phyloP scores from a whole-genome alignment of 2,888 invertebrate species.

The Nomada flava region DNA sequence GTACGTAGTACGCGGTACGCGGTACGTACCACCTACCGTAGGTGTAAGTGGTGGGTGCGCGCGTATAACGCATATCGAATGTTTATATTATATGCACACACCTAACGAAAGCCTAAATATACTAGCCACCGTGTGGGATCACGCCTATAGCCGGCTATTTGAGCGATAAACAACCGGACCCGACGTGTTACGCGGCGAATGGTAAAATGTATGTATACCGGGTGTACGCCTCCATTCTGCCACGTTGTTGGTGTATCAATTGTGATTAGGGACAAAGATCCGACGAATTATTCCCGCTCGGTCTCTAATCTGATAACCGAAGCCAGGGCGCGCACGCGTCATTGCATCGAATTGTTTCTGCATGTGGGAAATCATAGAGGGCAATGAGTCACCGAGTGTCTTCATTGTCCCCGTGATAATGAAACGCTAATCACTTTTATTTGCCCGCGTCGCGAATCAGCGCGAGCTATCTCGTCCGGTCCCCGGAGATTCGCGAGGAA shows the following conservation, averaged over 20 bases:
- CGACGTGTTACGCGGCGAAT: conserved; percentile 74
- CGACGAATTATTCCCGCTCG: conserved; percentile 74
- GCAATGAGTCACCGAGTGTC: conserved; percentile 68
- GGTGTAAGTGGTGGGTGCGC: conserved; percentile 9
- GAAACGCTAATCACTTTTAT: conserved; percentile 67
- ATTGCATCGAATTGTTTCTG: conserved; percentile 74
- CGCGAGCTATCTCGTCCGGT: background rate
- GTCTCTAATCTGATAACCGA: conserved; percentile 74
- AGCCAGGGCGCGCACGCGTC: conserved; percentile 69
- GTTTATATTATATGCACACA: conserved; percentile 72
- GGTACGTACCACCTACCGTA: too few species aligned
- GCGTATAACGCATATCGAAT: conserved; percentile 69
- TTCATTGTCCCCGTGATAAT: conserved; percentile 69
- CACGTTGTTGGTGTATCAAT: conserved; percentile 74
- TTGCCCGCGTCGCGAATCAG: conserved; percentile 14
- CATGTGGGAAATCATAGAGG: conserved; percentile 73
- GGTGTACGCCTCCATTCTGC: conserved; percentile 73
- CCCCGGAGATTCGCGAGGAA: too few species aligned
- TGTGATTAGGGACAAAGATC: conserved; percentile 76
- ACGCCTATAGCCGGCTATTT: conserved; percentile 74
- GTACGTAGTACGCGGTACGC: too few species aligned
- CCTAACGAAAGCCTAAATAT: conserved; percentile 75
- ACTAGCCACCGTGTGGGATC: conserved; percentile 72
- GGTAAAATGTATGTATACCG: conserved; percentile 73
- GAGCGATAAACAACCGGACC: conserved; percentile 72